These are phyloP conservation scores for Cancer borealis DNA, from an alignment of 2,888 invertebrate species.

Conservation along the genomic window DNA sequence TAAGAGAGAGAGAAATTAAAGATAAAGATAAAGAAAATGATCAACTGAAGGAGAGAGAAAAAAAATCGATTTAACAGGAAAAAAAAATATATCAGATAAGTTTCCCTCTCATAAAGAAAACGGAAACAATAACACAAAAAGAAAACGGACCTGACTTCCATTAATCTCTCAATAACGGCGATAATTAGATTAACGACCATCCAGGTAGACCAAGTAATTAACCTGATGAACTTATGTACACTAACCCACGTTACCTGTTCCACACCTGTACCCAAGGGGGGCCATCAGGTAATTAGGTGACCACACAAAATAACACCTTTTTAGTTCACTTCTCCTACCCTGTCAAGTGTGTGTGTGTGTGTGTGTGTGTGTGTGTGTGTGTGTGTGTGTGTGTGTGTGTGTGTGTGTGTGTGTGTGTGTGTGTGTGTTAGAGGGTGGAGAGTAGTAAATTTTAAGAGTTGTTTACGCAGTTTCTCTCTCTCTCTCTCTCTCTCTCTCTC, in stretches of 20 bases:
- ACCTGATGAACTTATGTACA: slow-evolving; percentile 10
- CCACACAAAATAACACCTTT: background rate
- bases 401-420: background rate
- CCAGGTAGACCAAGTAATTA: background rate
- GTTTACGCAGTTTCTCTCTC: too few species aligned
- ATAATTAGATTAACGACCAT: background rate
- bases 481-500: too few species aligned
- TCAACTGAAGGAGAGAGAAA: background rate
- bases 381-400: background rate
- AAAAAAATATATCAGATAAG: background rate
- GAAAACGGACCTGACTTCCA: background rate
- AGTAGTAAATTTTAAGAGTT: too few species aligned
- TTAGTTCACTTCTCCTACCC: background rate
- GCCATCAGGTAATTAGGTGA: background rate
- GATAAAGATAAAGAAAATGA: background rate
- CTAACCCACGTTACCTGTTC: background rate
- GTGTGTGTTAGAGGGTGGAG: background rate
- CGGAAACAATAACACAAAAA: background rate
- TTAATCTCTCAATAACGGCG: background rate
- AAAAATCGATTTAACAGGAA: background rate
- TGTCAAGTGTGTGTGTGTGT: background rate
- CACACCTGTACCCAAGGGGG: background rate
- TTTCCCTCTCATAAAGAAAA: background rate
- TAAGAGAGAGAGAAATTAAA: background rate
- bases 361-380: background rate